Percentiles rank a stretch among this genome's conserved stretches.
Evolutionary conservation across 2,888 invertebrate species (phyloP).

Genomic region (Cantharis nigra): DNA sequence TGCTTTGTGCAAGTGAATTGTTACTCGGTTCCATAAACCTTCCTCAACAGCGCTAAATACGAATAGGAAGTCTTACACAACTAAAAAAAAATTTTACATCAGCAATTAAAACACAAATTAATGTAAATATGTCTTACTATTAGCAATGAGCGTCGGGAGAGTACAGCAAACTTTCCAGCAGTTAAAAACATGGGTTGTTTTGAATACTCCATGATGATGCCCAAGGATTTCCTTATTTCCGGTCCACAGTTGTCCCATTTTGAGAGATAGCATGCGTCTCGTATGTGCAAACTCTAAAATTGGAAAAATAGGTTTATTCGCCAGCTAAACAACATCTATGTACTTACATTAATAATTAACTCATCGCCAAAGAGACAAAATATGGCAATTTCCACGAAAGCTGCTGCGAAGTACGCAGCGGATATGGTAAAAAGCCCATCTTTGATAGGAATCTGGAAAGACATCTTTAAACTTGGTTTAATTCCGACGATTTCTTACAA

Average conservation of each 20-base stretch:
- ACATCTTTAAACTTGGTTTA: background rate
- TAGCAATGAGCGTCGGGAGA: background rate
- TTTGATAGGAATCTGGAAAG: background rate
- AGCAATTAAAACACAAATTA: too few species aligned
- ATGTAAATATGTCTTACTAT: background rate
- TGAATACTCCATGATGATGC: background rate
- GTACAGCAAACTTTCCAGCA: background rate
- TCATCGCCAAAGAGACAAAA: constrained; percentile 2
- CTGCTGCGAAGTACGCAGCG: constrained; percentile 1
- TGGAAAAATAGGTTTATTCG: background rate
- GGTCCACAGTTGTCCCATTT: background rate
- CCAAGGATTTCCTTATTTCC: background rate
- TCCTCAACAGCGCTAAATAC: background rate
- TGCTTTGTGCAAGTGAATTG: background rate
- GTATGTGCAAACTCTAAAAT: background rate
- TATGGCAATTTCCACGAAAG: background rate
- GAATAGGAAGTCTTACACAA: background rate
- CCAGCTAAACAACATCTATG: background rate
- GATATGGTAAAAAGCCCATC: background rate
- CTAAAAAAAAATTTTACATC: background rate
- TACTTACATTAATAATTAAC: background rate
- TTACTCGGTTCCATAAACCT: background rate
- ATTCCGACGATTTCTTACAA: background rate
- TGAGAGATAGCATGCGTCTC: background rate
- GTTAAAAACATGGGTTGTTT: background rate